phyloP scores from a whole-genome alignment of 2,113 vertebrate species.

The Mellivora capensis region DNA sequence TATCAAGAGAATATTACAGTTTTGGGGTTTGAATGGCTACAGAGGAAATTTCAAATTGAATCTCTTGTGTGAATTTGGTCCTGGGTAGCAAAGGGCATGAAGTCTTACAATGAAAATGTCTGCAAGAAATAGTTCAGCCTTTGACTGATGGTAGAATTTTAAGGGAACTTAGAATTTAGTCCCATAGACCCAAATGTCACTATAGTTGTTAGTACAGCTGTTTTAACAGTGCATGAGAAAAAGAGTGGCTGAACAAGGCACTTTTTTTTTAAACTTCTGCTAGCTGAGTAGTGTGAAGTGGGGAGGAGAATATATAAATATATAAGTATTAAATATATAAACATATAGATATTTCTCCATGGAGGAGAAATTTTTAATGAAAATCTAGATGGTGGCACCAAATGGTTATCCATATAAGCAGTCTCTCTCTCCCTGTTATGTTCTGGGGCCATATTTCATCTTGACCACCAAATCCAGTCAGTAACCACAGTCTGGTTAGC shows the following conservation, averaged over 20 bases:
- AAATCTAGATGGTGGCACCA: neutral
- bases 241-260: neutral
- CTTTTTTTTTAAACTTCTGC: neutral
- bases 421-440: neutral
- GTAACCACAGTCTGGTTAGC: neutral
- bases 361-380: neutral
- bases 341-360: neutral
- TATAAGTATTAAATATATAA: too few relatives aligned
- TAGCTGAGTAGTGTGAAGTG: neutral
- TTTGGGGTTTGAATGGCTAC: conserved; percentile 1
- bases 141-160: conserved; percentile 16
- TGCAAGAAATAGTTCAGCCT: conserved; percentile 14
- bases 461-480: neutral
- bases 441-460: neutral
- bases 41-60: neutral
- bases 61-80: neutral
- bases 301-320: too few relatives aligned
- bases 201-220: neutral
- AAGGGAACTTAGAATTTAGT: neutral
- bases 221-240: conserved; percentile 19
- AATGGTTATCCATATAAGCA: neutral
- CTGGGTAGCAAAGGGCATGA: neutral
- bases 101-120: neutral
- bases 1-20: neutral
- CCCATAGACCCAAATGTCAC: neutral